These are phyloP conservation scores for Emydocephalus ijimae DNA, from an alignment of 2,113 vertebrate species.

Conservation along the genomic window DNA sequence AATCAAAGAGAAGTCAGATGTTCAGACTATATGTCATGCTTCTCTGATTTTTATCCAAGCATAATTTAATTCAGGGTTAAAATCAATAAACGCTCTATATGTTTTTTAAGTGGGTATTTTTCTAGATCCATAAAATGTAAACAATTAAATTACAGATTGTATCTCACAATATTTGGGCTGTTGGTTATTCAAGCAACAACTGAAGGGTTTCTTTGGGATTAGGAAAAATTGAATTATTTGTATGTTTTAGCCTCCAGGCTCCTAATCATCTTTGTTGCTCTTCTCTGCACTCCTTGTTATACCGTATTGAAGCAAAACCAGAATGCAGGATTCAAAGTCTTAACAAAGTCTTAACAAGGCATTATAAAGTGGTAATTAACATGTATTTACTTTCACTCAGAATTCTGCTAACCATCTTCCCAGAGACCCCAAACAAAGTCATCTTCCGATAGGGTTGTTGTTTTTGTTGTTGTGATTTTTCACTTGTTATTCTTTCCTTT, in stretches of 20 bases:
- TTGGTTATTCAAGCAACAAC: neutral
- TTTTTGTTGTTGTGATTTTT: neutral
- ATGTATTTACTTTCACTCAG: neutral
- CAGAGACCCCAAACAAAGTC: neutral
- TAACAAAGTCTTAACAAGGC: neutral
- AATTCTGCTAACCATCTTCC: neutral
- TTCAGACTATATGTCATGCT: neutral
- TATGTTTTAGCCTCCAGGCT: neutral
- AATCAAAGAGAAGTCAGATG: neutral
- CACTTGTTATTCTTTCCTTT: neutral
- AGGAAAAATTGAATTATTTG: neutral
- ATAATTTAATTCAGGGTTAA: constrained; percentile 20
- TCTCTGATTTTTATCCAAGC: constrained; percentile 11
- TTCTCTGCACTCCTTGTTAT: neutral
- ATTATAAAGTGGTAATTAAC: neutral
- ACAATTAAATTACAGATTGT: neutral
- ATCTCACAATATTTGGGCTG: neutral
- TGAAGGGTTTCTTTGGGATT: neutral
- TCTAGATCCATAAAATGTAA: constrained; percentile 14
- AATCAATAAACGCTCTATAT: neutral
- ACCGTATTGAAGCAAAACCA: neutral
- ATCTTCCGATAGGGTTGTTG: neutral
- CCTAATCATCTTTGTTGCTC: neutral
- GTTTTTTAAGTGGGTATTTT: neutral
- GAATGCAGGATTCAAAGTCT: neutral